Conservation (phyloP, 2,113 vertebrate species). For the human (Homo sapiens) region DNA sequence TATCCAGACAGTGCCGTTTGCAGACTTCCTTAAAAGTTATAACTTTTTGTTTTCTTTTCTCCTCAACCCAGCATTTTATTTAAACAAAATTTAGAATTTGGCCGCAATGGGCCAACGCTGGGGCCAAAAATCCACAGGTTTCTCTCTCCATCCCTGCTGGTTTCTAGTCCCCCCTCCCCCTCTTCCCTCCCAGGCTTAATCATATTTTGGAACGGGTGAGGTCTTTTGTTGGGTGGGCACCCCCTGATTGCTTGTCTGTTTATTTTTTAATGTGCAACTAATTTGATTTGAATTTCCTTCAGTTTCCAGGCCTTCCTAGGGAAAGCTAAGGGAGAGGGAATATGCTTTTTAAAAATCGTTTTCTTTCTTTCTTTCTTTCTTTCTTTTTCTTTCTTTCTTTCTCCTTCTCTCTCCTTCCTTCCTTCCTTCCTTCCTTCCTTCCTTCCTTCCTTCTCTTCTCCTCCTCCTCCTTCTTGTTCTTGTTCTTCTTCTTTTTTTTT, state of each 20-base stretch:
- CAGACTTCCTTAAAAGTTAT: slow-evolving; percentile 67
- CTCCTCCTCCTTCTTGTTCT: too few species aligned
- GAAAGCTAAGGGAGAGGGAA: slow-evolving; percentile 45
- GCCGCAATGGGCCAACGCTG: slow-evolving; percentile 21
- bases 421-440: fast-evolving
- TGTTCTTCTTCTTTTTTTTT: not conserved
- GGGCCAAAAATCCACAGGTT: slow-evolving; percentile 24
- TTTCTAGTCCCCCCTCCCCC: not conserved
- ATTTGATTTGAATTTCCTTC: slow-evolving; percentile 76
- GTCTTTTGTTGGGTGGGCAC: slow-evolving; percentile 76
- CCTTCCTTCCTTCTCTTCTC: too few species aligned
- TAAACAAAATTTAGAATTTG: slow-evolving; percentile 60
- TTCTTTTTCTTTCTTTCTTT: not conserved
- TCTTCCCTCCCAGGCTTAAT: slow-evolving; percentile 35
- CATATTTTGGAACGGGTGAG: slow-evolving; percentile 58
- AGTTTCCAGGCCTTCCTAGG: slow-evolving; percentile 62
- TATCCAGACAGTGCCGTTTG: slow-evolving; percentile 26
- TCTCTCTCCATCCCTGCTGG: slow-evolving; percentile 46
- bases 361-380: too few species aligned
- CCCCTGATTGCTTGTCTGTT: slow-evolving; percentile 70
- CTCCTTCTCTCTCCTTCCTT: fast-evolving
- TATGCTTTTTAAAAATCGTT: not conserved
- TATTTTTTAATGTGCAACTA: slow-evolving; percentile 78
- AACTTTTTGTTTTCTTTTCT: slow-evolving; percentile 62
- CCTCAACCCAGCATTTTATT: slow-evolving; percentile 47